These are phyloP conservation scores for Chionoecetes opilio DNA, from an alignment of 1,140 invertebrate species.

Conservation along the genomic window DNA sequence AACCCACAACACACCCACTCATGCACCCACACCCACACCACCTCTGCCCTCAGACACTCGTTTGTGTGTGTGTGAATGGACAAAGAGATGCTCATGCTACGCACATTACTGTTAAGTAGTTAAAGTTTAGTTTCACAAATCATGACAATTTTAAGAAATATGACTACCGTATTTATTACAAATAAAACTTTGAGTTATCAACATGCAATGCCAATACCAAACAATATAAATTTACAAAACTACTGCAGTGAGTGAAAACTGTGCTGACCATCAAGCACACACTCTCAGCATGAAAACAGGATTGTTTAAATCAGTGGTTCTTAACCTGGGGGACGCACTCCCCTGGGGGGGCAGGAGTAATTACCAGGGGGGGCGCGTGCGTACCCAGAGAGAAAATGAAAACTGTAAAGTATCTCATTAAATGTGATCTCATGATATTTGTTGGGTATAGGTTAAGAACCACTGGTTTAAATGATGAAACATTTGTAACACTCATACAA, in stretches of 20 bases:
- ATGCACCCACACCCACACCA: neutral
- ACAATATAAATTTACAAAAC: neutral
- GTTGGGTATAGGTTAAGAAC: no score
- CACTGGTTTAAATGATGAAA: no score
- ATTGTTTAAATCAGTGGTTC: neutral
- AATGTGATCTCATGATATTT: no score
- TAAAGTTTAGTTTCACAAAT: slow-evolving; percentile 2
- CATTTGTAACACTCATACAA: neutral
- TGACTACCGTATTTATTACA: neutral
- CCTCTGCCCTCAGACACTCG: neutral
- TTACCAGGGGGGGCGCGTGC: no score
- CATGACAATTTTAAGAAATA: neutral
- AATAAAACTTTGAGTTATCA: neutral
- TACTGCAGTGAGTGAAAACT: neutral
- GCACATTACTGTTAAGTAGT: slow-evolving; percentile 5
- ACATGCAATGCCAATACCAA: slow-evolving; percentile 7
- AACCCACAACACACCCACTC: neutral
- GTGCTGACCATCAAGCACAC: neutral
- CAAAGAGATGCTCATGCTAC: neutral
- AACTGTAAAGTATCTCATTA: no score
- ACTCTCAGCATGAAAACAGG: neutral
- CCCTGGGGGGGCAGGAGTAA: no score
- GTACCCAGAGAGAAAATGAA: no score
- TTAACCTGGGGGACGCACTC: no score
- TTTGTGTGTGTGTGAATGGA: neutral